Percentiles rank a stretch among this genome's conserved stretches.
Conservation (phyloP, 1,140 invertebrate genomes). For the Orussus abietinus region DNA sequence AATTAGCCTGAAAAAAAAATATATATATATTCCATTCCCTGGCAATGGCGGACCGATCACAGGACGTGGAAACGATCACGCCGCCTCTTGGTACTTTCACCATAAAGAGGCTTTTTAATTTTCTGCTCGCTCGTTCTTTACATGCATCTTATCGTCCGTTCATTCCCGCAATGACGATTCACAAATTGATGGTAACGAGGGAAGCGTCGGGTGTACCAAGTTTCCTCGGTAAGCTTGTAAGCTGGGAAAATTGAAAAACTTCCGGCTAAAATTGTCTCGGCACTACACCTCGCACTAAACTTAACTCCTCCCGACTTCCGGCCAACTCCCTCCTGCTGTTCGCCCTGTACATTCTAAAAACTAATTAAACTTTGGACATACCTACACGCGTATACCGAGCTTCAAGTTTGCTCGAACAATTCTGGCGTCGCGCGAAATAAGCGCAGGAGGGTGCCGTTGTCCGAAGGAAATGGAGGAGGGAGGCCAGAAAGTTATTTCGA, state of each 20-base stretch:
- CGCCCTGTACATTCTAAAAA: conserved; percentile 43
- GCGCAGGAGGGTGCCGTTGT: too few relatives aligned
- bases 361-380: conserved; percentile 52
- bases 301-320: conserved; percentile 28
- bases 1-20: not conserved
- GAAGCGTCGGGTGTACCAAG: conserved; percentile 10
- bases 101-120: too few relatives aligned
- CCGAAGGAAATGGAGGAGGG: too few relatives aligned
- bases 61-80: too few relatives aligned
- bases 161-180: conserved; percentile 23
- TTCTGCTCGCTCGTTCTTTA: too few relatives aligned
- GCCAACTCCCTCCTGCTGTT: conserved; percentile 1
- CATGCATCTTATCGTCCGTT: not conserved
- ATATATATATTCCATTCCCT: too few relatives aligned
- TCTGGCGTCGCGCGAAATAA: too few relatives aligned
- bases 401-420: conserved; percentile 21
- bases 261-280: conserved; percentile 46
- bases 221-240: conserved; percentile 22
- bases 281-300: conserved; percentile 38
- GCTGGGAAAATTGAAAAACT: conserved; percentile 53
- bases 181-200: conserved; percentile 21
- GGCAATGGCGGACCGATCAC: too few relatives aligned
- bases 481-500: too few relatives aligned
- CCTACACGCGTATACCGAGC: conserved; percentile 21
- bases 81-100: too few relatives aligned